Percentiles rank a stretch among this genome's conserved stretches.
phyloP scores from a whole-genome alignment of 1,140 invertebrate genomes.

The Melanaphis sacchari region DNA sequence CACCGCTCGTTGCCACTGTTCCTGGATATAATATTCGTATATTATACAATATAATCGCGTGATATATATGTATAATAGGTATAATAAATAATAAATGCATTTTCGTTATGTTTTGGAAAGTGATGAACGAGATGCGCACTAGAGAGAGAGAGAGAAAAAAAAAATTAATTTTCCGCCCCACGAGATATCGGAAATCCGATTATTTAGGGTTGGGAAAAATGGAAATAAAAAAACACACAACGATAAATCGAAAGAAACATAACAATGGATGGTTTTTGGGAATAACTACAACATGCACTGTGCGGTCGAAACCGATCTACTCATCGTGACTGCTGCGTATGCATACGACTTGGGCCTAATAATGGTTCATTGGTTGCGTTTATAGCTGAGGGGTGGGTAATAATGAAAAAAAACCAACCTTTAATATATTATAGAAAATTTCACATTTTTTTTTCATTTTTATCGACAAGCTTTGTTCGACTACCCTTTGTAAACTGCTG shows the following conservation, averaged over 20 bases:
- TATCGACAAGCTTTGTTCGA: conserved; percentile 46
- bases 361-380: conserved; percentile 48
- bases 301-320: conserved; percentile 45
- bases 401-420: background rate
- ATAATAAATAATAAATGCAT: background rate
- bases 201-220: background rate
- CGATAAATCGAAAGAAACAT: conserved; percentile 45
- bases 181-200: conserved; percentile 53
- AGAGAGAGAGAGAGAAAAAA: background rate
- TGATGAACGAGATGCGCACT: background rate
- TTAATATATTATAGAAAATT: conserved; percentile 33
- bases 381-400: background rate
- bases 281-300: conserved; percentile 2
- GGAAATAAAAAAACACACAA: conserved; percentile 20
- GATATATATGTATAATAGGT: background rate
- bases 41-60: too few species aligned
- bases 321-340: background rate
- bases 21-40: background rate
- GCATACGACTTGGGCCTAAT: conserved; percentile 1
- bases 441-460: conserved; percentile 34
- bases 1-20: background rate
- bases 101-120: background rate
- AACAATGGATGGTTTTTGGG: conserved; percentile 45
- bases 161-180: conserved; percentile 56
- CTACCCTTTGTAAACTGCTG: conserved; percentile 28